A percentile compares a stretch with the other conserved stretches of the same genome.
Evolutionary conservation across 2,797 vertebrate species (phyloP).

Genomic region (Microcaecilia unicolor): DNA sequence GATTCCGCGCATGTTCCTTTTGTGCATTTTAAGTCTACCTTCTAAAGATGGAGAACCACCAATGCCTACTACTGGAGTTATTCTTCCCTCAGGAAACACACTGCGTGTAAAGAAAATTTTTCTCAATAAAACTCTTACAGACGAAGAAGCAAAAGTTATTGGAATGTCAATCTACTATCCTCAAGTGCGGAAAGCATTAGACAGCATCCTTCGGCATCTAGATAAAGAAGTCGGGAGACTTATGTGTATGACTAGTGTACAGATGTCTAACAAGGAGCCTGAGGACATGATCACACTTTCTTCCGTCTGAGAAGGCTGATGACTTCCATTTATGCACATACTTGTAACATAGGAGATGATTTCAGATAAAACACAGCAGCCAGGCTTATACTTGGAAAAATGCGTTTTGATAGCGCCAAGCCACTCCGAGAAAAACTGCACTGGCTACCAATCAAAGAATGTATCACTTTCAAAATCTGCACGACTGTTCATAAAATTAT

Average conservation of each 20-base stretch:
- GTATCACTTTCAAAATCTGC: no score
- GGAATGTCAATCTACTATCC: slow-evolving; percentile 98
- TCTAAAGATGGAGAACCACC: slow-evolving; percentile 96
- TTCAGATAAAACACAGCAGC: no score
- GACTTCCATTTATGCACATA: no score
- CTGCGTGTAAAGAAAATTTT: slow-evolving; percentile 98
- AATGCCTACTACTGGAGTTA: slow-evolving; percentile 94
- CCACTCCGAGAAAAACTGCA: no score
- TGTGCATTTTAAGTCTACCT: no score
- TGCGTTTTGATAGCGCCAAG: no score
- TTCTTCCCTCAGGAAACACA: slow-evolving; percentile 96
- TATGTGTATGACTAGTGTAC: slow-evolving; percentile 97
- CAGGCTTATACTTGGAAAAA: no score
- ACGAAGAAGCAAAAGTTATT: slow-evolving; percentile 97
- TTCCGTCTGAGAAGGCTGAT: no score
- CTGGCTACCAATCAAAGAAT: no score
- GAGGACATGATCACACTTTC: slow-evolving; percentile 99
- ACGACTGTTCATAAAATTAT: no score
- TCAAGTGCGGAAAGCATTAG: slow-evolving; percentile 92
- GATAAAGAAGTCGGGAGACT: slow-evolving; percentile 97
- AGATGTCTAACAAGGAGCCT: slow-evolving; percentile 98
- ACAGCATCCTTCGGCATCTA: slow-evolving; percentile 90
- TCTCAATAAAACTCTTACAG: slow-evolving; percentile 94
- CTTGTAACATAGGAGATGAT: no score
- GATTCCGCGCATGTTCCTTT: no score